phyloP scores from a whole-genome alignment of 37 sponge, comb jelly and placozoan species.

The Corticium candelabrum region DNA sequence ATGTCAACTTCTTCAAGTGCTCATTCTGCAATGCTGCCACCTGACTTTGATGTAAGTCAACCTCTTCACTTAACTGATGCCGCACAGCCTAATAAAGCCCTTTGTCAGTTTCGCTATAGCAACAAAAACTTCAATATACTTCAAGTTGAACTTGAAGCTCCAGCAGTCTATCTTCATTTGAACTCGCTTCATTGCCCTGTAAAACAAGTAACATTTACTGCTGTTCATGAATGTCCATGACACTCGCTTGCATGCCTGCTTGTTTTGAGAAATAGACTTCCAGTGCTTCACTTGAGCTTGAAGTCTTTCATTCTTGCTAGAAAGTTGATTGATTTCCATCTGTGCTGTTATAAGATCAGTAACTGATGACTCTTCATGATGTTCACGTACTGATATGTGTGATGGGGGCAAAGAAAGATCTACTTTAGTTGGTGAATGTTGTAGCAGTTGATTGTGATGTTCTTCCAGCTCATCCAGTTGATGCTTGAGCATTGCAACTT shows the following conservation, averaged over 20 bases:
- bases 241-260: too few species aligned
- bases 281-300: not conserved
- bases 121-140: too few species aligned
- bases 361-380: not conserved
- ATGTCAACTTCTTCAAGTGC: not conserved
- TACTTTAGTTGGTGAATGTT: not conserved
- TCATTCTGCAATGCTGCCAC: not conserved
- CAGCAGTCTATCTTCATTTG: too few species aligned
- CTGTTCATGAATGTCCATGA: too few species aligned
- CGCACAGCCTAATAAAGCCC: not conserved
- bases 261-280: not conserved
- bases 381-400: not conserved
- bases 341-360: not conserved
- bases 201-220: too few species aligned
- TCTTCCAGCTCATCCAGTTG: not conserved
- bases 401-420: not conserved
- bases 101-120: too few species aligned
- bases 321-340: not conserved
- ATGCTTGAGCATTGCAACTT: not conserved
- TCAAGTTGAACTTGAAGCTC: too few species aligned
- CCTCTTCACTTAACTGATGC: not conserved
- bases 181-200: too few species aligned
- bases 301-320: not conserved
- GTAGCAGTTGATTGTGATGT: not conserved
- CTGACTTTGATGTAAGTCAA: not conserved